Conservation (phyloP, 2,113 vertebrate genomes). For the Bos taurus region DNA sequence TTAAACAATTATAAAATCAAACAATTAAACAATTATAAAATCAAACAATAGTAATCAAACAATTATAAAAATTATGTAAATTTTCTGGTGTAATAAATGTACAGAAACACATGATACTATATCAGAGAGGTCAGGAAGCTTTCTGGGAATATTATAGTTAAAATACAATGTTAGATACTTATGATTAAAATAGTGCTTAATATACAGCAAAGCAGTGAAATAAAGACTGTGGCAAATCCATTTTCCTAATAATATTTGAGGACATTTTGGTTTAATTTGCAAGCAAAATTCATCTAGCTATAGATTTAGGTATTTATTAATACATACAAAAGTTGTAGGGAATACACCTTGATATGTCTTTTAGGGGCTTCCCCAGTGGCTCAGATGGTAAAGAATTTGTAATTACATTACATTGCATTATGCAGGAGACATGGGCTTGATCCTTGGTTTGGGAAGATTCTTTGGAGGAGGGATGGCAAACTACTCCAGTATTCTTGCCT, state of each 20-base stretch:
- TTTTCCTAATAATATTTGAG: neutral
- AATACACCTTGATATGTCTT: neutral
- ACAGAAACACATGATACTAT: neutral
- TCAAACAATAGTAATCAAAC: neutral
- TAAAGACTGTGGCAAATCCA: neutral
- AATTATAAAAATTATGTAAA: neutral
- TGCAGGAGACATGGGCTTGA: neutral
- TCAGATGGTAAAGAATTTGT: neutral
- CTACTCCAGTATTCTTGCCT: neutral
- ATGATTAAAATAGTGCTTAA: neutral
- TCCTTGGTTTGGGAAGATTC: neutral
- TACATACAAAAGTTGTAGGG: neutral
- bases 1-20: neutral
- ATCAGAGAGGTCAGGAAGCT: neutral
- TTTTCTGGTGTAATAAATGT: neutral
- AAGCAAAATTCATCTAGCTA: neutral
- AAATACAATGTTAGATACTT: neutral
- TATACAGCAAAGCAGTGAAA: neutral
- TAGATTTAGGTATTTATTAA: neutral
- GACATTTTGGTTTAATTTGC: neutral
- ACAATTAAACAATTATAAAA: neutral
- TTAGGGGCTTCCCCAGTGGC: neutral
- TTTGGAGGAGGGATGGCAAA: neutral
- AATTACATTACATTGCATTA: neutral
- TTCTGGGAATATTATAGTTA: neutral